Percentiles rank a stretch among this genome's conserved stretches.
phyloP scores from a whole-genome alignment of 1,140 invertebrate species.

The Dendrolimus punctatus region DNA sequence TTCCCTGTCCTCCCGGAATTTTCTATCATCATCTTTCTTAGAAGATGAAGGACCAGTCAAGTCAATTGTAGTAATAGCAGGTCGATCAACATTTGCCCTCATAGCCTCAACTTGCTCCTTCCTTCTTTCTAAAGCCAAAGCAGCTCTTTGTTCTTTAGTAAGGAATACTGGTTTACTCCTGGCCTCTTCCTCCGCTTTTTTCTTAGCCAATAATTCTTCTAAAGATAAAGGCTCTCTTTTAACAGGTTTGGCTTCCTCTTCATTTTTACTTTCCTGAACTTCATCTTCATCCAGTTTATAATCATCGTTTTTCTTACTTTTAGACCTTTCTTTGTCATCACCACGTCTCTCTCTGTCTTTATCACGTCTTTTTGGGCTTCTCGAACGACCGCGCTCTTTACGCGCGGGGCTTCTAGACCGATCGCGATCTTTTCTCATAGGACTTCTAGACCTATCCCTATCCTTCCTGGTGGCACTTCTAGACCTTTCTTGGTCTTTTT shows the following conservation, averaged over 20 bases:
- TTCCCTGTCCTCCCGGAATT: constrained; percentile 48
- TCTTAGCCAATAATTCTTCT: constrained; percentile 96
- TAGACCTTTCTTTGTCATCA: constrained; percentile 62
- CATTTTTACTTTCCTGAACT: constrained; percentile 42
- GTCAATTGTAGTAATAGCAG: constrained; percentile 59
- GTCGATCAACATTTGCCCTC: constrained; percentile 58
- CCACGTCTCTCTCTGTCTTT: constrained; percentile 52
- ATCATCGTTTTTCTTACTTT: constrained; percentile 65
- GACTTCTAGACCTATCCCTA: constrained; percentile 33
- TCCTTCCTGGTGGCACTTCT: constrained; percentile 32
- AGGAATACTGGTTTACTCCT: constrained; percentile 97
- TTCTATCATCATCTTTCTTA: constrained; percentile 61
- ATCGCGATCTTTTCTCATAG: constrained; percentile 14
- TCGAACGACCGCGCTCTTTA: constrained; percentile 40
- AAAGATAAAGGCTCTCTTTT: constrained; percentile 95
- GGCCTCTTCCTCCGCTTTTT: constrained; percentile 96
- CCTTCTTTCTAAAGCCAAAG: constrained; percentile 89
- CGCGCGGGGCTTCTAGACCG: constrained; percentile 30
- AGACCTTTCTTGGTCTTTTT: constrained; percentile 37
- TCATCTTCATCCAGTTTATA: constrained; percentile 56
- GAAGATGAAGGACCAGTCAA: constrained; percentile 49
- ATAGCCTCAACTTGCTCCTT: constrained; percentile 88
- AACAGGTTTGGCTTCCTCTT: constrained; percentile 49
- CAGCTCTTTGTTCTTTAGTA: constrained; percentile 94
- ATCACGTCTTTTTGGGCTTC: constrained; percentile 52